These are phyloP conservation scores for Hassar affinis DNA, from an alignment of 2,113 vertebrate species.

Conservation along the genomic window DNA sequence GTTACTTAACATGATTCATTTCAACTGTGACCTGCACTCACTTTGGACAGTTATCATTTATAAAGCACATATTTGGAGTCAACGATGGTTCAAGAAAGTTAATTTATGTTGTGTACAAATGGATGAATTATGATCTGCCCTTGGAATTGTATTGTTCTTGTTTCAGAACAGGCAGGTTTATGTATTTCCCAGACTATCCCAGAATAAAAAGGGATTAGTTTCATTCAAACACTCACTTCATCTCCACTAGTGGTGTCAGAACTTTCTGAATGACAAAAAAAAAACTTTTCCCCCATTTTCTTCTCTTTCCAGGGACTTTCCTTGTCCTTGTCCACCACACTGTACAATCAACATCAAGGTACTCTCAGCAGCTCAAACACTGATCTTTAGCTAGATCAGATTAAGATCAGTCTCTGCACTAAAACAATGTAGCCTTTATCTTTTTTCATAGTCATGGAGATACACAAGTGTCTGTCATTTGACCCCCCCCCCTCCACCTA, in stretches of 20 bases:
- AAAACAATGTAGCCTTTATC: conserved; percentile 70
- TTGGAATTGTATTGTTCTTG: neutral
- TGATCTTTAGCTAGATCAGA: conserved; percentile 50
- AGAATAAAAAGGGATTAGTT: neutral
- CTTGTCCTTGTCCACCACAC: conserved; percentile 1
- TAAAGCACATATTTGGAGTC: conserved; percentile 20
- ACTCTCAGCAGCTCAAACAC: conserved; percentile 43
- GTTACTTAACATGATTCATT: conserved; percentile 53
- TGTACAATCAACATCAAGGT: conserved; percentile 36
- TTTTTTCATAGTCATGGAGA: conserved; percentile 50
- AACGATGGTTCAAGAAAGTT: conserved; percentile 13
- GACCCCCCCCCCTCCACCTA: too few species aligned
- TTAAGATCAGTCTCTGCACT: conserved; percentile 50
- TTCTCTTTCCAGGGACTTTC: conserved; percentile 33
- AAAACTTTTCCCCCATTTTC: neutral
- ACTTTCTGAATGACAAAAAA: neutral
- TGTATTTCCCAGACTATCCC: neutral
- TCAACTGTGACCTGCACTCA: conserved; percentile 18
- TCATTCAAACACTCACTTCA: neutral
- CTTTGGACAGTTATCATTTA: conserved; percentile 41
- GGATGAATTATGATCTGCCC: conserved; percentile 15
- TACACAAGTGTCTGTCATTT: conserved; percentile 62
- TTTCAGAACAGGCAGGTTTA: neutral
- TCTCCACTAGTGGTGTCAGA: neutral
- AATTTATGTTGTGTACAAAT: neutral